Percentiles rank a stretch among this genome's conserved stretches.
Evolutionary conservation across 1,140 invertebrate genomes (phyloP).

Genomic region (Ostrea edulis): DNA sequence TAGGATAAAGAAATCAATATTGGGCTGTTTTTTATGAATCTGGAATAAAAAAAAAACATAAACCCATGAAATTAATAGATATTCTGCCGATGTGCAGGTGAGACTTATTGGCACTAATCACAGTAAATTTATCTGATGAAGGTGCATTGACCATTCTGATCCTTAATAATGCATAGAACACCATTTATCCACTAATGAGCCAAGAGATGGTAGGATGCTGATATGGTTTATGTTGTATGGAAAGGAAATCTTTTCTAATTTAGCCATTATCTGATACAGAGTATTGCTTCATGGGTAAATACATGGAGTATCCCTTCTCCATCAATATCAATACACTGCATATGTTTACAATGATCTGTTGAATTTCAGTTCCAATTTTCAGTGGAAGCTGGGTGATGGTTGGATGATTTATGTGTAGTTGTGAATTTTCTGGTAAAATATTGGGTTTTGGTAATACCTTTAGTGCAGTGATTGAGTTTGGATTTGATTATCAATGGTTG

Average conservation of each 20-base stretch:
- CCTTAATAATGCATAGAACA: neutral
- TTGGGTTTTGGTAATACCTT: constrained; percentile 15
- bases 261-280: neutral
- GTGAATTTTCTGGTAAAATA: neutral
- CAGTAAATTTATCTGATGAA: neutral
- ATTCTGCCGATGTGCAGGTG: neutral
- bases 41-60: neutral
- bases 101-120: neutral
- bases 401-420: neutral
- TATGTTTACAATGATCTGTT: neutral
- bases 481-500: neutral
- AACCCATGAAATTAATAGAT: constrained; percentile 14
- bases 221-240: constrained; percentile 1
- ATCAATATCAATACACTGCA: neutral
- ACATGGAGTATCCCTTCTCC: neutral
- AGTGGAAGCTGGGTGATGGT: neutral
- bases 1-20: neutral
- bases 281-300: constrained; percentile 1
- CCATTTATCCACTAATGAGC: neutral
- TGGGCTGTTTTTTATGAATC: neutral
- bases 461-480: constrained; percentile 3
- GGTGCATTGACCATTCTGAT: constrained; percentile 17
- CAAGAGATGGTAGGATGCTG: neutral
- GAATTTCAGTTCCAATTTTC: neutral
- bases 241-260: constrained; percentile 11